phyloP scores from a whole-genome alignment of 2,888 invertebrate species.

The Helobdella robusta region DNA sequence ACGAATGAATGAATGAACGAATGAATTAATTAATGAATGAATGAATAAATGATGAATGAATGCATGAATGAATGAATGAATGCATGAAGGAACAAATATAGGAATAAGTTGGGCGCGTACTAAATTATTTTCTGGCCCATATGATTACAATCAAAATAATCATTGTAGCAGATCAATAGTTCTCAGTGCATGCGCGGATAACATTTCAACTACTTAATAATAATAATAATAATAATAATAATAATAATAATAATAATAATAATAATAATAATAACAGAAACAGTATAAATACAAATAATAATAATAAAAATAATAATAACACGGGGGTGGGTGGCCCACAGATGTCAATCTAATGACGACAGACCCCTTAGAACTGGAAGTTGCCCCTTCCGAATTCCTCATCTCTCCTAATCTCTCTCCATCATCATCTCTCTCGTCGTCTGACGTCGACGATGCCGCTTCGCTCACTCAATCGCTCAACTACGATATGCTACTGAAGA shows the following conservation, averaged over 20 bases:
- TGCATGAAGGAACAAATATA: too few relatives aligned
- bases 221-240: not conserved
- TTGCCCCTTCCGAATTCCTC: constrained; percentile 30
- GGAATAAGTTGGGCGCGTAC: too few relatives aligned
- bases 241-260: not conserved
- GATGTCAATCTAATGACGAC: not conserved
- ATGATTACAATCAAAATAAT: too few relatives aligned
- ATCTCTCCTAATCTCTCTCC: constrained; percentile 27
- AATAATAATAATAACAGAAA: not conserved
- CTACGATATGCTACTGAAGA: constrained; percentile 20
- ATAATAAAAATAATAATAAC: not conserved
- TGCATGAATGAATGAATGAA: too few relatives aligned
- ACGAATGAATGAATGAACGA: too few relatives aligned
- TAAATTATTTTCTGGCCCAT: too few relatives aligned
- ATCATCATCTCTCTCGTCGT: constrained; percentile 9
- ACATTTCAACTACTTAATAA: not conserved
- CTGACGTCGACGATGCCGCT: not conserved
- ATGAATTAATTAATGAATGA: too few relatives aligned
- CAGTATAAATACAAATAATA: not conserved
- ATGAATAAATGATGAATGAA: too few relatives aligned
- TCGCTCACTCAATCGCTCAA: not conserved
- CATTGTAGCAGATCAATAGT: too few relatives aligned
- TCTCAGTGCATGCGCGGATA: too few relatives aligned
- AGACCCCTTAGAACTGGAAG: constrained; percentile 25
- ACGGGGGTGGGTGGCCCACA: not conserved